Percentiles rank a stretch among this genome's conserved stretches.
Evolutionary conservation across 2,797 vertebrate species (phyloP).

Genomic region (Psittacula derbiana): DNA sequence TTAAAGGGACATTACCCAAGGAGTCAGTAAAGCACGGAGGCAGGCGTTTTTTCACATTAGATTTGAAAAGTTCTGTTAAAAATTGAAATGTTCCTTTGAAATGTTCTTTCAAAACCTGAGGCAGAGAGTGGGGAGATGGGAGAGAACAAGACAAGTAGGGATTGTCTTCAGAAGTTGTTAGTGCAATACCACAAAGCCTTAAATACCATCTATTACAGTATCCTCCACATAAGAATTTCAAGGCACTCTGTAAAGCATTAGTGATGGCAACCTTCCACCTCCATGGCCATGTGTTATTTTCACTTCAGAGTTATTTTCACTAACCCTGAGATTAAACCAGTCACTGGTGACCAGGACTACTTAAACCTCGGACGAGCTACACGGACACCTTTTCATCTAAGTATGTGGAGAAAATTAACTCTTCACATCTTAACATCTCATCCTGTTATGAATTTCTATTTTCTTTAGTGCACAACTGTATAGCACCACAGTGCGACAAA

Average conservation of each 20-base stretch:
- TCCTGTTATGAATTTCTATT: background rate
- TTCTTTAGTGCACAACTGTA: background rate
- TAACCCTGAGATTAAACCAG: background rate
- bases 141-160: background rate
- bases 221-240: background rate
- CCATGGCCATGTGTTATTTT: fast-evolving
- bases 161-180: fast-evolving
- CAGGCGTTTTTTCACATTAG: background rate
- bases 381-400: background rate
- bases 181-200: background rate
- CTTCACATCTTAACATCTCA: background rate
- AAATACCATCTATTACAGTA: background rate
- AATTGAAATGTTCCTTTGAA: background rate
- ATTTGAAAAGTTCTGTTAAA: background rate
- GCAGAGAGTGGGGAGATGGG: background rate
- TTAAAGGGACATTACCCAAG: conserved; percentile 44
- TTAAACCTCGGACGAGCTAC: too few species aligned
- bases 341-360: background rate
- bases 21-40: background rate
- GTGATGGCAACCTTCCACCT: background rate
- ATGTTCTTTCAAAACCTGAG: background rate
- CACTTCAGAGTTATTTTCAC: background rate
- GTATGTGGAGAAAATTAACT: background rate
- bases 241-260: background rate
- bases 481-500: background rate